These are phyloP conservation scores for Microctonus hyperodae DNA, from an alignment of 2,888 invertebrate genomes.

Conservation along the genomic window DNA sequence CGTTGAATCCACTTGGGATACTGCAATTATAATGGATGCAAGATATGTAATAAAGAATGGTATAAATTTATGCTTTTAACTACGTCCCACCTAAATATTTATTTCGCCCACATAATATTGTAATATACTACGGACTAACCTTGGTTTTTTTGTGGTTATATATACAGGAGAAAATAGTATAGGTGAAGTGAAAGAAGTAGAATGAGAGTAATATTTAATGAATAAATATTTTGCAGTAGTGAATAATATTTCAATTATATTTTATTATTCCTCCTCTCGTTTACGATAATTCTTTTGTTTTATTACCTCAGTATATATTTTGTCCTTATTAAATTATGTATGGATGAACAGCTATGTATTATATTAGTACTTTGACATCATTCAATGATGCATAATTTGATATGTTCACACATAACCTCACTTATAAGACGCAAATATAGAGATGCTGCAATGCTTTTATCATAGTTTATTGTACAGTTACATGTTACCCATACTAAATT, in stretches of 20 bases:
- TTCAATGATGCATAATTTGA: neutral
- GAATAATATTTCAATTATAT: neutral
- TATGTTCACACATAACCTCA: conserved; percentile 17
- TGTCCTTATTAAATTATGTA: neutral
- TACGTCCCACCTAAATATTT: conserved; percentile 29
- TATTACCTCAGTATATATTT: conserved; percentile 19
- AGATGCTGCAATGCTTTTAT: neutral
- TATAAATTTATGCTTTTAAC: neutral
- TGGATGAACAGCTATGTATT: neutral
- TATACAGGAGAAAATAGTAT: conserved; percentile 15
- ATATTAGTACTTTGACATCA: conserved; percentile 21
- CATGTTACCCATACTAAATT: no score
- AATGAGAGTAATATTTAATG: neutral
- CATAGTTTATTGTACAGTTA: neutral
- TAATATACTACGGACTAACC: conserved; percentile 35
- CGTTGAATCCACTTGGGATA: conserved; percentile 1
- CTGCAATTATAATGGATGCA: conserved; percentile 33
- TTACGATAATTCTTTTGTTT: neutral
- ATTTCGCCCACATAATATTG: conserved; percentile 36
- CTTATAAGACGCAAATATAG: neutral
- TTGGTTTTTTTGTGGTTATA: conserved; percentile 33
- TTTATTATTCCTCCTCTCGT: neutral
- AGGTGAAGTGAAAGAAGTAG: conserved; percentile 28
- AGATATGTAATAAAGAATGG: conserved; percentile 12
- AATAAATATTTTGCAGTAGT: neutral